Evolutionary conservation across 2,888 invertebrate genomes (phyloP).

Genomic region (Cephus spinipes): DNA sequence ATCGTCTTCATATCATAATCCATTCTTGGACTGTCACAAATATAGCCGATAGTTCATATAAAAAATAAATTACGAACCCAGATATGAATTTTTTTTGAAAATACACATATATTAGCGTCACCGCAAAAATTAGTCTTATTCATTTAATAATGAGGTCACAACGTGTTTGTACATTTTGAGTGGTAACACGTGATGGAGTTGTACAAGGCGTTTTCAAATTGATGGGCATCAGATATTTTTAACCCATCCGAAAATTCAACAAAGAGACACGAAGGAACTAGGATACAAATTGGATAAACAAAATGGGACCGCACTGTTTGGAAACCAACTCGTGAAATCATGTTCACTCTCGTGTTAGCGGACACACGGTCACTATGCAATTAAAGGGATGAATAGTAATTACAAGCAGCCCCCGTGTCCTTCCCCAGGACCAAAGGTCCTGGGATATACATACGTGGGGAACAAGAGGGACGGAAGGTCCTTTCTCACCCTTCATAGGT

Average conservation of each 20-base stretch:
- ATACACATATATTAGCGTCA: too few relatives aligned
- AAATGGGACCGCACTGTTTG: not conserved
- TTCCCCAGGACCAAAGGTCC: not conserved
- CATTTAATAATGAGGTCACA: too few relatives aligned
- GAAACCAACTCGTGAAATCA: not conserved
- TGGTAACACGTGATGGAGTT: not conserved
- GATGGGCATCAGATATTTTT: not conserved
- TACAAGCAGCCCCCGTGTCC: not conserved
- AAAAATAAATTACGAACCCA: too few relatives aligned
- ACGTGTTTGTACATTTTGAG: too few relatives aligned
- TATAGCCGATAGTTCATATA: too few relatives aligned
- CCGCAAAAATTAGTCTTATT: too few relatives aligned
- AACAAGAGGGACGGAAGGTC: too few relatives aligned
- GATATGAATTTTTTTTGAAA: too few relatives aligned
- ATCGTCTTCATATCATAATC: too few relatives aligned
- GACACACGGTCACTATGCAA: not conserved
- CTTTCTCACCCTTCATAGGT: not conserved
- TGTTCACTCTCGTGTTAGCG: not conserved
- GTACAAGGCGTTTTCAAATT: not conserved
- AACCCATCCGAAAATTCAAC: not conserved
- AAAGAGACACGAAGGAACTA: not conserved
- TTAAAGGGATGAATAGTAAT: not conserved
- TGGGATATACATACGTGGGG: not conserved
- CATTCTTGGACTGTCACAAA: too few relatives aligned
- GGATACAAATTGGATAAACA: not conserved